Base-by-base conservation (phyloP, 2,888 invertebrate genomes). In the Papilio gigon region DNA sequence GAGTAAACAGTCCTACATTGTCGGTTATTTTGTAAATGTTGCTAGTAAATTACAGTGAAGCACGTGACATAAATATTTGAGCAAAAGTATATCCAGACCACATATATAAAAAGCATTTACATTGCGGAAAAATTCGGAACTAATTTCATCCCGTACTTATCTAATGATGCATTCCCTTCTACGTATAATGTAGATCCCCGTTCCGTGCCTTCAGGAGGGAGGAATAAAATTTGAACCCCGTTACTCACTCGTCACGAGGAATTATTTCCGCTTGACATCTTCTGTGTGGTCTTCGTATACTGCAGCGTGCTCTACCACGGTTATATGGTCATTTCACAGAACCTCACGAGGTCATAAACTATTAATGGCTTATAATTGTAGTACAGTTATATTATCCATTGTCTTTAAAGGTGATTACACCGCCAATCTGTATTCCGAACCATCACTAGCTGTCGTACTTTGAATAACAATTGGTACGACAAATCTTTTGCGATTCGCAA, bases 401-500 rank as follows among this genome's bases (percentile, higher is more conserved):
- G 68, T 68, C 42, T 60, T 50, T 59, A 68, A 65, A 47, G 68
- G 64, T 60, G 62, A 60, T 68, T 68, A 65, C 60, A 42, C 59
- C 60, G 64, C 25, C 59, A 42, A 44, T 64, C 40, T 37, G 20
- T 68, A 68, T 68, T 68, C 67, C 44, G 35, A 17, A 35, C 67
- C 56, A 25, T 17, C 27, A 27, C 53, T 33, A 40, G n/a, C 50
- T 6, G n/a, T 14, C 40, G 9, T 40, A 42, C 17, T 1, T 22
- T 37, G 68, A 58, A 68, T 68, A 68, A 30, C 50, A 68, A 68
- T 68, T 65, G 20, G 30, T 12, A 50, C 44, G 50, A 63, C 65
- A 64, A 59, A 68, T 68, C 58, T 59, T 63, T 67, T 53, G 67
- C 67, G 58, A 68, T 64, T 68, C 25, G 68, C 68, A 42, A 68